Conservation (phyloP, 1,140 invertebrate species). For the Drosophila jambulina region DNA sequence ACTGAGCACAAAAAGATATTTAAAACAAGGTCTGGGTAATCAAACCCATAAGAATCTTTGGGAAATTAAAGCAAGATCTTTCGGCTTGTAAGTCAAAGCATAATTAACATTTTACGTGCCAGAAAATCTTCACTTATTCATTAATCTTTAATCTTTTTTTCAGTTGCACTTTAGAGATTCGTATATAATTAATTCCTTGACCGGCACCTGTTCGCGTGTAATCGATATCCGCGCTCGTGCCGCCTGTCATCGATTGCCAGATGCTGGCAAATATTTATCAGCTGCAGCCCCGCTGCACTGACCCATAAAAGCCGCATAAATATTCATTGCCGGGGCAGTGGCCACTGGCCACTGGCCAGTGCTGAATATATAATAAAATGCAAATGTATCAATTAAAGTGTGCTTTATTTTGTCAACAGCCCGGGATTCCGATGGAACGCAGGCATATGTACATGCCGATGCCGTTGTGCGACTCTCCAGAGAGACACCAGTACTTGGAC, state of each 20-base stretch:
- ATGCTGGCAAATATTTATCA: conserved; percentile 52
- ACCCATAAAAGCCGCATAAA: conserved; percentile 64
- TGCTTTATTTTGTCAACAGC: conserved; percentile 80
- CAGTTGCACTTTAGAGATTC: conserved; percentile 1
- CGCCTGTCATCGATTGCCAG: conserved; percentile 47
- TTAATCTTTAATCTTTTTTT: too few relatives aligned
- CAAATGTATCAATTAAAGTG: conserved; percentile 84
- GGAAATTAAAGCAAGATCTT: background rate
- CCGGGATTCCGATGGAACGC: conserved; percentile 40
- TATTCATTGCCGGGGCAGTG: conserved; percentile 61
- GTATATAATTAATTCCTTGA: conserved; percentile 29
- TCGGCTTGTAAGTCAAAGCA: background rate
- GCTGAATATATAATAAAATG: conserved; percentile 74
- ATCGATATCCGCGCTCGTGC: conserved; percentile 34
- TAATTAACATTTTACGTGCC: background rate
- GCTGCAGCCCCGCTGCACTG: conserved; percentile 31
- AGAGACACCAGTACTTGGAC: conserved; percentile 60
- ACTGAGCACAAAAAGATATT: background rate
- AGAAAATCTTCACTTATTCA: background rate
- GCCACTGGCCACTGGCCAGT: conserved; percentile 42
- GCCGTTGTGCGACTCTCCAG: conserved; percentile 12
- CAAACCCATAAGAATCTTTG: background rate
- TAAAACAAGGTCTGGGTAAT: background rate
- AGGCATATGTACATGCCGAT: conserved; percentile 5
- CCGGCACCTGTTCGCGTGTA: conserved; percentile 35